These are phyloP conservation scores for Aproaerema taeniolella DNA, from an alignment of 2,888 invertebrate genomes.

Conservation along the genomic window DNA sequence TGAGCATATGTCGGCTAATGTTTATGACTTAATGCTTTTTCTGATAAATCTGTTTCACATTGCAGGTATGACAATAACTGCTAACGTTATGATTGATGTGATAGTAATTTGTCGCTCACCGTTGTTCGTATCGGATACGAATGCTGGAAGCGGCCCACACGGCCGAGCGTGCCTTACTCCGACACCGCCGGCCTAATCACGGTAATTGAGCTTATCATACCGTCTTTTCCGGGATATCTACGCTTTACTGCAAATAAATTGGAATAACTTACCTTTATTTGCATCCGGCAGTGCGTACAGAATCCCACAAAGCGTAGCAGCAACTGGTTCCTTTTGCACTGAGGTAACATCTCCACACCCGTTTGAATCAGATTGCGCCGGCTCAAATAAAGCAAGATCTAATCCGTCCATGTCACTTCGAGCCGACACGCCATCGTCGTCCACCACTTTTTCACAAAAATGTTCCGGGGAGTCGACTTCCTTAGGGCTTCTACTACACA, in stretches of 20 bases:
- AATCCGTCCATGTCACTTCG: conserved; percentile 81
- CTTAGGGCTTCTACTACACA: conserved; percentile 69
- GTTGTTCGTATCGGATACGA: conserved; percentile 72
- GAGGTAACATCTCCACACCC: conserved; percentile 34
- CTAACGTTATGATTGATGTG: conserved; percentile 57
- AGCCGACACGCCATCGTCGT: conserved; percentile 63
- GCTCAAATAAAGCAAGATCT: conserved; percentile 81
- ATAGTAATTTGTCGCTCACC: conserved; percentile 63
- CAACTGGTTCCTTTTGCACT: conserved; percentile 34
- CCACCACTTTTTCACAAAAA: conserved; percentile 54
- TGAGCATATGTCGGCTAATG: conserved; percentile 3
- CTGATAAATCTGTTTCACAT: conserved; percentile 29
- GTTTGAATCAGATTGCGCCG: conserved; percentile 60
- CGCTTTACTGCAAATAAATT: conserved; percentile 39
- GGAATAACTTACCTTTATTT: conserved; percentile 51
- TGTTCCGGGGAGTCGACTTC: conserved; percentile 69
- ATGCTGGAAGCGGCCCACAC: conserved; percentile 49
- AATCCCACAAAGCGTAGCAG: conserved; percentile 57
- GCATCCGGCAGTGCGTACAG: conserved; percentile 53
- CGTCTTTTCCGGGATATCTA: conserved; percentile 39
- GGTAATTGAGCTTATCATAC: conserved; percentile 50
- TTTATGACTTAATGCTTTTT: conserved; percentile 15
- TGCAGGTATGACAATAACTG: conserved; percentile 56
- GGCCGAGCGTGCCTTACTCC: conserved; percentile 28
- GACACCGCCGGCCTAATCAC: conserved; percentile 43